Evolutionary conservation across 2,113 vertebrate genomes (phyloP), one percentile per base, ranked within the genome.

Genomic region (Corapipo altera): DNA sequence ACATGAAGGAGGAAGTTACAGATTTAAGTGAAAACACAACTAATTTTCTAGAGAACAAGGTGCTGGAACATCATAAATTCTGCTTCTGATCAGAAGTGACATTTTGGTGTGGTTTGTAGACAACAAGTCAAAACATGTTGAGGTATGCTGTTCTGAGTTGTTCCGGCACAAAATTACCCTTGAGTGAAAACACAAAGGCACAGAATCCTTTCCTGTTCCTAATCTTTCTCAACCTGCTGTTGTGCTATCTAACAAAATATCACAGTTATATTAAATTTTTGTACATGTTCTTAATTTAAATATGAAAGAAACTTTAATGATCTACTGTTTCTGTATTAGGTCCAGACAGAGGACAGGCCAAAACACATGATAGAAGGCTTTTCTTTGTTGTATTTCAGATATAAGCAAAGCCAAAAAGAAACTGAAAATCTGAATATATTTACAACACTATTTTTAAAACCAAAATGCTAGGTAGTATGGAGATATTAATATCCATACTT

Each of bases 201-300:
- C 75, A 93, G 6, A 94, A 78, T 81, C 72, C n/a, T 77, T 84
- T 91, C 71, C 61, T 84, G 74, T 46, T 93, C 73, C 82, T 88
- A 67, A 90, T 58, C 43, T 77, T 91, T 70, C 59, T 67, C 65
- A 95, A 58, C 30, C 57, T 87, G 52, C 57, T 65, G 6, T 71
- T 88, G 54, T 30, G 72, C 28, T 95, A 32, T 55, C 58, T 88
- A 86, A 86, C 15, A 87, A 81, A 89, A 65, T 46, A 82, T 33
- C 89, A 81, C 1, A 3, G n/a, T 24, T 78, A 54, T 21, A 76
- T 20, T 8, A 88, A 85, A 80, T 51, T 46, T 69, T 69, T 58
- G 41, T 41, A 66, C n/a, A 43, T 70, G 41, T 69, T 75, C 49
- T 78, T 82, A 52, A 89, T 94, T 91, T 57, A 87, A 85, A 78